Base-by-base conservation (phyloP, 2,797 vertebrate species). In the Parotocinclus haroldoi region DNA sequence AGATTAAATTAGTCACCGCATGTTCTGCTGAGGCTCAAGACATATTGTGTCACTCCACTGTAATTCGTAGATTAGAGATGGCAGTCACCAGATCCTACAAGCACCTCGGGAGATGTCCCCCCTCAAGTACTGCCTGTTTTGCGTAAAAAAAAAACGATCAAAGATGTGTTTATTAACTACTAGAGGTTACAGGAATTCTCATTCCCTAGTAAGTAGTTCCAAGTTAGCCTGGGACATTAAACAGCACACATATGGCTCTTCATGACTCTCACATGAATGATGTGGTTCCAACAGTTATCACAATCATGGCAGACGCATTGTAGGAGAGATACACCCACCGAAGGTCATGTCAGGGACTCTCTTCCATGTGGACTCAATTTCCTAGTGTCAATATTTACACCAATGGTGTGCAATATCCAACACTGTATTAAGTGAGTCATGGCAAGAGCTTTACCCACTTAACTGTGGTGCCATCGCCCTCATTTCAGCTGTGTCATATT, bases 11-110 rank as follows among this genome's bases (percentile, higher is more conserved):
- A 83, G 56, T 76, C 66, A 78, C 63, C 62, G 69, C 60, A 60
- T 76, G 73, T 73, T 71, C 74, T 73, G 54, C 69, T 51, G 65
- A 78, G 68, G 59, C 71, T 74, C 68, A 69, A 74, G 78, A 77
- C 74, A 71, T 64, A 80, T 71, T 72, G 77, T 79, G 51, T 78
- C 64, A 74, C 72, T 72, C 67, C 73, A 53, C 70, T 79, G 71
- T 80, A 80, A 86, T 82, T 82, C 76, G 73, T 70, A 82, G 80
- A 83, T 83, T 81, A 81, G 74, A 72, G 46, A 66, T 53, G 78
- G 74, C 68, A 79, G 74, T 76, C 74, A 71, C 82, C 69, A 74
- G 79, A 66, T 69, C 57, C 80, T 78, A 69, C 56, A 68, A 80
- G 72, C 71, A 72, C 71, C 63, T 75, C 58, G 37, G n/a, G 72